phyloP scores from a whole-genome alignment of 2,113 vertebrate species.

The Solenodon paradoxus region DNA sequence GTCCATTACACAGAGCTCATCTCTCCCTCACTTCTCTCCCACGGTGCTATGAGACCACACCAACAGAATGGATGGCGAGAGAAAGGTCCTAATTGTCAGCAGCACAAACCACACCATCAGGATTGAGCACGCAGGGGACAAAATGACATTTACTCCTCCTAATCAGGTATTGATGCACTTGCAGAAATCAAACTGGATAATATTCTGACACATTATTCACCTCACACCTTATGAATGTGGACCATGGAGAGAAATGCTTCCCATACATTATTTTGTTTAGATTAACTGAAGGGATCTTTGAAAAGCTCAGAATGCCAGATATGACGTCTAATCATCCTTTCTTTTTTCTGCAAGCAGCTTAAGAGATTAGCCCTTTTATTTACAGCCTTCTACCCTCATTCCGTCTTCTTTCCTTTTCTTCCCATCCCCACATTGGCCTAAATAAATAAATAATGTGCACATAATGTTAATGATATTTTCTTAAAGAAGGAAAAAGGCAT shows the following conservation, averaged over 20 bases:
- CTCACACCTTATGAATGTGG: no score
- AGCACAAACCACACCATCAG: neutral
- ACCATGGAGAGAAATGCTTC: neutral
- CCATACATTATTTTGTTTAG: neutral
- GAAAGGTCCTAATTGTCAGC: neutral
- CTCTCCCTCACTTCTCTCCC: no score
- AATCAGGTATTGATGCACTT: neutral
- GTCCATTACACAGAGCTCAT: neutral
- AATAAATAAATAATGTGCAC: conserved; percentile 48
- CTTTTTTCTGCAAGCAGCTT: conserved; percentile 8
- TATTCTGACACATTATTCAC: fast-evolving
- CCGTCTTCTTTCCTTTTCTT: neutral
- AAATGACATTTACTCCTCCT: neutral
- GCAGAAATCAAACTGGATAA: neutral
- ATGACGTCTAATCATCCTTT: neutral
- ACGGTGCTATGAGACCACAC: no score
- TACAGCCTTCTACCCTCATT: neutral
- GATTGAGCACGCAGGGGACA: neutral
- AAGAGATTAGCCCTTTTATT: neutral
- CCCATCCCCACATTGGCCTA: neutral
- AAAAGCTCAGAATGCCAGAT: neutral
- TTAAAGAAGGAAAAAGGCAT: conserved; percentile 51
- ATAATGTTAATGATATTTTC: conserved; percentile 36
- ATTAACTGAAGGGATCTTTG: neutral
- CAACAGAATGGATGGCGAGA: neutral